phyloP scores from a whole-genome alignment of 1,140 invertebrate species.

The Pseudoatta argentina region DNA sequence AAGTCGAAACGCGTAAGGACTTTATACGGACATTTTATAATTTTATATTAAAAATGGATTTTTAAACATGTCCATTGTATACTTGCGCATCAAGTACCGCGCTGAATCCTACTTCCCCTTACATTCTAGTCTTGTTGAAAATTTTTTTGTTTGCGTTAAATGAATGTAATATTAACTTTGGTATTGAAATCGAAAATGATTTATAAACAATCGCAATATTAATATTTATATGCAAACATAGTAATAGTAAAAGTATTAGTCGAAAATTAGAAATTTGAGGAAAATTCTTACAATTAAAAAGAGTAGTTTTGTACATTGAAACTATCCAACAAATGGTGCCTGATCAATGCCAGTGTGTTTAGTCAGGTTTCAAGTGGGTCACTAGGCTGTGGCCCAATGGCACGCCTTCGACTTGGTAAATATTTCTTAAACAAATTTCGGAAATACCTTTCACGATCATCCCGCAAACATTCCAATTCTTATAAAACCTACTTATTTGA shows the following conservation, averaged over 20 bases:
- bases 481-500: not conserved
- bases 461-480: not conserved
- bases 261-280: not conserved
- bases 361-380: slow-evolving; percentile 76
- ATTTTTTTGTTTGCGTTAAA: not conserved
- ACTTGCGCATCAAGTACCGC: no score
- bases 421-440: slow-evolving; percentile 68
- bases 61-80: no score
- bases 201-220: not conserved
- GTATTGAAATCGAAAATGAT: not conserved
- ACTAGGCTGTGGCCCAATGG: slow-evolving; percentile 80
- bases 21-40: no score
- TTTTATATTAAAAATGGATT: no score
- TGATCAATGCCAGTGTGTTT: slow-evolving; percentile 22
- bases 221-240: not conserved
- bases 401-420: slow-evolving; percentile 69
- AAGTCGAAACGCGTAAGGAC: no score
- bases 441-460: slow-evolving; percentile 59
- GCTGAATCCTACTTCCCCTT: no score
- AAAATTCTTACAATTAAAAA: not conserved
- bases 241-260: not conserved
- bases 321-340: not conserved
- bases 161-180: not conserved
- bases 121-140: not conserved
- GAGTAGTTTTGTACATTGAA: not conserved